phyloP scores from a whole-genome alignment of 2,797 vertebrate species.

The Lacerta viridis region DNA sequence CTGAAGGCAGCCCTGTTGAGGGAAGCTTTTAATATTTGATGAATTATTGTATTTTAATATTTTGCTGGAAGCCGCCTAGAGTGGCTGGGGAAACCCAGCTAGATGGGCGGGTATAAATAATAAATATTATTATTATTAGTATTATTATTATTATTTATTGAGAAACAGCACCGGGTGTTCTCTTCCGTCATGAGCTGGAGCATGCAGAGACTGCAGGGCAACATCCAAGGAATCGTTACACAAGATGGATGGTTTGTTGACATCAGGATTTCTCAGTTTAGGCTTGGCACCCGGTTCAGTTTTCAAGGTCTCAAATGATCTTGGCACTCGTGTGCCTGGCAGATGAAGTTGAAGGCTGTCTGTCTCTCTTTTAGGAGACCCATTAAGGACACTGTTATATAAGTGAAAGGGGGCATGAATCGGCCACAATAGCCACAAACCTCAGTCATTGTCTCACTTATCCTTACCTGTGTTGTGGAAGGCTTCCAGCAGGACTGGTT shows the following conservation, averaged over 20 bases:
- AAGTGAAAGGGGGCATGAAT: conserved; percentile 1
- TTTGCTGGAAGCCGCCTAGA: too few relatives aligned
- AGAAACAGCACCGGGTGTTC: conserved; percentile 4
- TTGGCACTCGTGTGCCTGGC: conserved; percentile 3
- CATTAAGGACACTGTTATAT: not conserved
- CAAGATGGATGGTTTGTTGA: conserved; percentile 13
- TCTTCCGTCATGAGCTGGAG: conserved; percentile 1
- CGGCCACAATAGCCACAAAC: not conserved
- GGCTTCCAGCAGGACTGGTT: not conserved
- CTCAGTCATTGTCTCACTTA: not conserved
- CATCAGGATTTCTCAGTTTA: conserved; percentile 24
- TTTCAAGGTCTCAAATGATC: conserved; percentile 1
- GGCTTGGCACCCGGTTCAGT: not conserved
- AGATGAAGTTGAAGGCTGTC: not conserved
- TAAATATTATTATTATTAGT: too few relatives aligned
- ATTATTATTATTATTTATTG: too few relatives aligned
- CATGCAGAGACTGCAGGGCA: not conserved
- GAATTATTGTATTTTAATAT: too few relatives aligned
- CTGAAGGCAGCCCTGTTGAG: too few relatives aligned
- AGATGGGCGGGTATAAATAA: too few relatives aligned
- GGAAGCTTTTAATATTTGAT: too few relatives aligned
- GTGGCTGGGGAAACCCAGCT: too few relatives aligned
- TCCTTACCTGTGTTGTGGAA: not conserved
- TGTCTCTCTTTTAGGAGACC: not conserved
- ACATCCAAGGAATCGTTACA: conserved; percentile 6